phyloP scores from a whole-genome alignment of 2,888 invertebrate genomes.

The Protonemura montana region DNA sequence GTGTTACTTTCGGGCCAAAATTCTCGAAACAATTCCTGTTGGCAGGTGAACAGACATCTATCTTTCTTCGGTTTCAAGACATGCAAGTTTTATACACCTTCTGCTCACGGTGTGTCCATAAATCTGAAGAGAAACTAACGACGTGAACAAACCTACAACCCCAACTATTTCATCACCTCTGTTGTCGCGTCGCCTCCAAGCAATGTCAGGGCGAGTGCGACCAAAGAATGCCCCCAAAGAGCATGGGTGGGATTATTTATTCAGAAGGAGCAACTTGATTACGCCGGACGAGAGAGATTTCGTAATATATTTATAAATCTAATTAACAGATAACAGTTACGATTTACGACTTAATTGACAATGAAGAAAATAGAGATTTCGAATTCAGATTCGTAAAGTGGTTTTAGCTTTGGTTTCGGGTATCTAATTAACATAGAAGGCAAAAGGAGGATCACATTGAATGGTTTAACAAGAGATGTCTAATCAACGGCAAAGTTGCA shows the following conservation, averaged over 20 bases:
- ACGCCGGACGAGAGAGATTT: slow-evolving; percentile 14
- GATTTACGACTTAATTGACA: slow-evolving; percentile 36
- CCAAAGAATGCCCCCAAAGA: background rate
- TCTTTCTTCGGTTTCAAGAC: background rate
- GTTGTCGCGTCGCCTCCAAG: background rate
- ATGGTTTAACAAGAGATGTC: background rate
- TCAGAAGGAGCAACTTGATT: slow-evolving; percentile 3
- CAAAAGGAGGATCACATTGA: background rate
- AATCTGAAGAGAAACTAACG: background rate
- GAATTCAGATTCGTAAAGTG: slow-evolving; percentile 27
- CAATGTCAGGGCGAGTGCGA: background rate
- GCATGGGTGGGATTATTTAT: slow-evolving; percentile 12
- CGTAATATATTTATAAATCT: slow-evolving; percentile 34
- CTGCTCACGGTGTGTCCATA: background rate
- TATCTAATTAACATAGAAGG: slow-evolving; percentile 28
- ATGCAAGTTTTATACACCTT: background rate
- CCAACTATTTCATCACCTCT: background rate
- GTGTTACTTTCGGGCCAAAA: no score
- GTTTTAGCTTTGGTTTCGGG: background rate
- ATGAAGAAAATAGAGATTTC: background rate
- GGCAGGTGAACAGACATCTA: background rate
- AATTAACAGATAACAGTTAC: slow-evolving; percentile 26
- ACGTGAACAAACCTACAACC: background rate
- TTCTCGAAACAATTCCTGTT: no score
- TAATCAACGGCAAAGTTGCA: background rate